Conservation (phyloP, 1,140 invertebrate genomes). For the Drosophila santomea region DNA sequence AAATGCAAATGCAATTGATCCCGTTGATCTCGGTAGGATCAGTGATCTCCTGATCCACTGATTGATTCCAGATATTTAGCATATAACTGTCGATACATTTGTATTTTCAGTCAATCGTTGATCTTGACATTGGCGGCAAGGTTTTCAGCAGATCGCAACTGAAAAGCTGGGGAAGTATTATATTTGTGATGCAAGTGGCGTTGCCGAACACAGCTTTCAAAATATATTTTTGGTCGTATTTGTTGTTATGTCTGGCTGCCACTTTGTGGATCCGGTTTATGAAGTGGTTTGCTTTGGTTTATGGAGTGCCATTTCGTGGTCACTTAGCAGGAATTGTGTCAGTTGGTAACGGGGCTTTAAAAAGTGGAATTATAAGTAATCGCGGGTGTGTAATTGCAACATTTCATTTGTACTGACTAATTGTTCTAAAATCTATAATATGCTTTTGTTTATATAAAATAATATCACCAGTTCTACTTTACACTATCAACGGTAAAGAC, state of each 20-base stretch:
- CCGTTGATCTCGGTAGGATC: constrained; percentile 12
- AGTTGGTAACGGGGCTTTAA: constrained; percentile 39
- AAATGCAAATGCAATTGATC: constrained; percentile 10
- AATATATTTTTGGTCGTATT: constrained; percentile 34
- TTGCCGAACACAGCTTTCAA: constrained; percentile 33
- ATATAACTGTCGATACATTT: constrained; percentile 4
- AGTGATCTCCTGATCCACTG: constrained; percentile 19
- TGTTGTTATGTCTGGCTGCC: constrained; percentile 28
- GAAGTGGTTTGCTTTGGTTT: constrained; percentile 37
- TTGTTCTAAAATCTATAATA: background rate
- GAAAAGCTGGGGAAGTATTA: constrained; percentile 12
- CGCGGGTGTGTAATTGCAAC: background rate
- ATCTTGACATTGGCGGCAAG: constrained; percentile 51
- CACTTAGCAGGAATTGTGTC: constrained; percentile 49
- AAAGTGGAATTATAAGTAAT: constrained; percentile 2
- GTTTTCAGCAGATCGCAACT: constrained; percentile 1
- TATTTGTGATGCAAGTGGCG: constrained; percentile 28
- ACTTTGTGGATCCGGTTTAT: constrained; percentile 38
- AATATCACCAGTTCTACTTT: too few species aligned
- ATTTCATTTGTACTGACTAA: background rate
- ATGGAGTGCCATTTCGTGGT: constrained; percentile 30
- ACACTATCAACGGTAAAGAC: too few species aligned
- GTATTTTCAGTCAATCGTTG: constrained; percentile 19
- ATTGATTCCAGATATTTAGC: constrained; percentile 4
- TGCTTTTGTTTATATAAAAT: background rate